Base-by-base conservation (phyloP, 2,888 invertebrate species). In the Catocala nupta region DNA sequence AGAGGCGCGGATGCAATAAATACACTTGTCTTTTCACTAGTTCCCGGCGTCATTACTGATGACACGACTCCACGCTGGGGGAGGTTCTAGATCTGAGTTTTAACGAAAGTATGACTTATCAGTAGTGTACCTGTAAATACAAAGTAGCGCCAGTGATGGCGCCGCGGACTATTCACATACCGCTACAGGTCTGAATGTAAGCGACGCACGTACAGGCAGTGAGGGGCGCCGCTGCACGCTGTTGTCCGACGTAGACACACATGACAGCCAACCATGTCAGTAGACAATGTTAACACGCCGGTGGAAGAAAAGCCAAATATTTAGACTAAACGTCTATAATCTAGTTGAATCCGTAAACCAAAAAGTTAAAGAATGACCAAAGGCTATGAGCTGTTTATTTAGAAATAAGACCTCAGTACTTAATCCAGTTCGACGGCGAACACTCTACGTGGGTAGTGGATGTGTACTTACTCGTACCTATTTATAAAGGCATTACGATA, bases 1-100 rank as follows among this genome's bases (percentile, higher is more conserved):
- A 89, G 97, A 97, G 88, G 97, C 97, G 52, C 94, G 97, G 84
- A 96, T 97, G 92, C 97, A 97, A 90, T 97, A 96, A 90, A 78
- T 9, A 9, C 36, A 5, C 70, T 61, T 54, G 63, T 68, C 58
- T 45, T 57, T 34, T 56, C 55, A 59, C 55, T 58, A 59, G 62
- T 59, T 63, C 63, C 54, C 69, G 68, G 56, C 61, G 25, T n/a
- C 67, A 71, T 78, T 73, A 73, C 73, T 73, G 66, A 61, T 64
- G 68, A 63, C 55, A 65, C 55, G 44, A 61, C 51, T 49, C 43
- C 56, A 59, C 25, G 25, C 47, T 48, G 45, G 47, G 57, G 49
- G 55, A 56, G 63, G 63, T 63, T 58, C 47, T 66, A 75, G 78
- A 77, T 77, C 77, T 77, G 78, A 77, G 60, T 69, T 74, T 62